Percentiles rank a stretch among this genome's conserved stretches.
Evolutionary conservation across 2,888 invertebrate species (phyloP).

Genomic region (Himalopsyche kuldschensis): DNA sequence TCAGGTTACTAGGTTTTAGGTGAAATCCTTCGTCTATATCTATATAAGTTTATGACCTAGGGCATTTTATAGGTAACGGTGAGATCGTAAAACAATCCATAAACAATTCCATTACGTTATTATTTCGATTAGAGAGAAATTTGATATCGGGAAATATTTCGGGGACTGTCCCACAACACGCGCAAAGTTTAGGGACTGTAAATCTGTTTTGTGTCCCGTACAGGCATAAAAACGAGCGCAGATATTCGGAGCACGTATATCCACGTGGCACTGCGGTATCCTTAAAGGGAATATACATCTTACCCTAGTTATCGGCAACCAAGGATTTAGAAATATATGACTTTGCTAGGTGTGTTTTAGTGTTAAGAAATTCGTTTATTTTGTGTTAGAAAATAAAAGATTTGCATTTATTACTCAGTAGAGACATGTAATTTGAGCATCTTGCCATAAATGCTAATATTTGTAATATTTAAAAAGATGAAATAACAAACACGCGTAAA

Average conservation of each 20-base stretch:
- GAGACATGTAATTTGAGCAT: too few relatives aligned
- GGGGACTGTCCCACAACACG: neutral
- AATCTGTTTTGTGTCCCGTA: neutral
- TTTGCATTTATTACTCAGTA: too few relatives aligned
- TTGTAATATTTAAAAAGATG: too few relatives aligned
- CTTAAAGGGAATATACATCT: neutral
- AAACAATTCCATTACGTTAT: slow-evolving; percentile 1
- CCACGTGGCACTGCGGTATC: slow-evolving; percentile 1
- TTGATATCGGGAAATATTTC: neutral
- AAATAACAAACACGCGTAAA: too few relatives aligned
- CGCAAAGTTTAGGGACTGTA: neutral
- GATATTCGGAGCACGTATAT: neutral
- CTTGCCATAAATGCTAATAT: too few relatives aligned
- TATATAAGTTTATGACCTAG: neutral
- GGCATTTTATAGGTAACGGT: neutral
- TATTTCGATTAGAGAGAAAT: neutral
- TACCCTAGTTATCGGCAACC: neutral
- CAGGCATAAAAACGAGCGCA: neutral
- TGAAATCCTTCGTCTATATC: neutral
- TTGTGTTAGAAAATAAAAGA: too few relatives aligned
- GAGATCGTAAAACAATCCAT: neutral
- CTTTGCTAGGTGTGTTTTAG: too few relatives aligned
- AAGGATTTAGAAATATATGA: too few relatives aligned
- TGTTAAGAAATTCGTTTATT: too few relatives aligned
- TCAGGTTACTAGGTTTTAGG: neutral